A percentile compares a stretch with the other conserved stretches of the same genome.
Conservation (phyloP, 2,888 invertebrate species). For the Baccha elongata region DNA sequence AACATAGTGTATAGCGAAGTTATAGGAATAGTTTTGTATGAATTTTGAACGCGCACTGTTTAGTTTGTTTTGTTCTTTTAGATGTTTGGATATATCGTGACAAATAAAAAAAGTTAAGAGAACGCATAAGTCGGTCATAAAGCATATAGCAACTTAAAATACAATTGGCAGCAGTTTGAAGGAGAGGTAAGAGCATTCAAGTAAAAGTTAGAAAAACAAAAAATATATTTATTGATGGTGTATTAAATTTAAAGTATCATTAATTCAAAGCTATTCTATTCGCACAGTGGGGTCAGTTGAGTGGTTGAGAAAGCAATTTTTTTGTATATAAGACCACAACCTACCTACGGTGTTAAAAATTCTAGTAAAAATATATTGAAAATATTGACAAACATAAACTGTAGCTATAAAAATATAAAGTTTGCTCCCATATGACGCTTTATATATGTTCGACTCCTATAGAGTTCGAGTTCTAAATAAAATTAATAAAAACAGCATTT, state of each 20-base stretch:
- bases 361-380: too few relatives aligned
- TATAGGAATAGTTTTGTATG: conserved; percentile 4
- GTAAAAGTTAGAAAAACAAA: conserved; percentile 15
- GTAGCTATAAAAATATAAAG: too few relatives aligned
- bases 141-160: conserved; percentile 14
- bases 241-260: conserved; percentile 14
- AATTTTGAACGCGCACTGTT: conserved; percentile 35
- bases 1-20: not conserved
- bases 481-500: too few relatives aligned
- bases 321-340: too few relatives aligned
- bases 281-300: conserved; percentile 34
- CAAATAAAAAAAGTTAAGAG: conserved; percentile 46
- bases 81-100: conserved; percentile 64
- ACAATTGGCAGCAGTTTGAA: conserved; percentile 36
- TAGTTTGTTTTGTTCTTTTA: conserved; percentile 29
- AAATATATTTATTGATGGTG: conserved; percentile 33
- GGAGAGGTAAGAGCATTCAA: conserved; percentile 33
- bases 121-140: conserved; percentile 65
- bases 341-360: too few relatives aligned
- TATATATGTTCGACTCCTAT: too few relatives aligned
- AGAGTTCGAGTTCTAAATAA: too few relatives aligned
- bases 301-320: not conserved
- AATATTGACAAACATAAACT: too few relatives aligned
- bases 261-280: conserved; percentile 2
- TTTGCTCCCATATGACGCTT: too few relatives aligned